These are phyloP conservation scores for Ectemnius lituratus DNA, from an alignment of 2,888 invertebrate species.

Conservation along the genomic window DNA sequence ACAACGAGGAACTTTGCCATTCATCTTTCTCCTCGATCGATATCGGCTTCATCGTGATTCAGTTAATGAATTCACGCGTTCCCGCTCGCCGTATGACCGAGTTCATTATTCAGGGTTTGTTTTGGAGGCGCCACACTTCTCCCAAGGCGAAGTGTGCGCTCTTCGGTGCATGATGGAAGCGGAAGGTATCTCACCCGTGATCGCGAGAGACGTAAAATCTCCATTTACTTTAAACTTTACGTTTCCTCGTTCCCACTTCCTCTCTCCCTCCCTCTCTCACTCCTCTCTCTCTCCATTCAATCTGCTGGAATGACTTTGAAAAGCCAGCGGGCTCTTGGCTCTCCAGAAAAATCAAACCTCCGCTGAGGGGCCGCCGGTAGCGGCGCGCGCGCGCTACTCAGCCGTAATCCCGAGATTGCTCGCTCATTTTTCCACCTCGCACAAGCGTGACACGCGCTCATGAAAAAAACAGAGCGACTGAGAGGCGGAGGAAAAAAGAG, in stretches of 20 bases:
- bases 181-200: too few species aligned
- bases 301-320: background rate
- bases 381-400: too few species aligned
- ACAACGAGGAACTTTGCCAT: conserved; percentile 24
- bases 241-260: too few species aligned
- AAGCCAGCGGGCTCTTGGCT: background rate
- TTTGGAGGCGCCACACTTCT: background rate
- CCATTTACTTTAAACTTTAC: too few species aligned
- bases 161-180: too few species aligned
- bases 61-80: conserved; percentile 45
- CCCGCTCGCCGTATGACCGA: conserved; percentile 41
- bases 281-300: too few species aligned
- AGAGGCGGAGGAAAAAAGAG: background rate
- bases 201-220: too few species aligned
- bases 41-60: conserved; percentile 31
- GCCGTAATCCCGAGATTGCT: background rate
- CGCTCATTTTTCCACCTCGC: conserved; percentile 4
- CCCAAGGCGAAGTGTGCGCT: background rate
- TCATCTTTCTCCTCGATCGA: conserved; percentile 30
- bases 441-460: too few species aligned
- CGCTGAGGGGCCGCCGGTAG: too few species aligned
- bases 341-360: too few species aligned
- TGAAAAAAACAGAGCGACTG: conserved; percentile 16
- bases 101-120: conserved; percentile 44
- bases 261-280: too few species aligned